Evolutionary conservation across 2,113 vertebrate genomes (phyloP).

Genomic region (Callocephalon fimbriatum): DNA sequence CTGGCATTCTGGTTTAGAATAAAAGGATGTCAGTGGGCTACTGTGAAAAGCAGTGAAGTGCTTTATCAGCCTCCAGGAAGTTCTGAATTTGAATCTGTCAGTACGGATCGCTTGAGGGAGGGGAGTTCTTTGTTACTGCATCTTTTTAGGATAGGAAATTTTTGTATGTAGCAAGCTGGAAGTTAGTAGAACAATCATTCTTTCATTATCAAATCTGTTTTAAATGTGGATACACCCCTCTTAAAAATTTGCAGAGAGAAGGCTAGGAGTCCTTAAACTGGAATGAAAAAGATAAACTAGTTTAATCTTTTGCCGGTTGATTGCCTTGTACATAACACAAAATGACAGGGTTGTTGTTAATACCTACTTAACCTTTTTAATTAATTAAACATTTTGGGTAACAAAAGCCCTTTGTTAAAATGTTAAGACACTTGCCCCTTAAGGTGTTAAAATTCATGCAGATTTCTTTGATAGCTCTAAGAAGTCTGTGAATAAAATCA

Average conservation of each 20-base stretch:
- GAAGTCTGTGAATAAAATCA: background rate
- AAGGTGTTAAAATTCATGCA: conserved; percentile 47
- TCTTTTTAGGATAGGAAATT: background rate
- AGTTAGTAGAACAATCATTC: background rate
- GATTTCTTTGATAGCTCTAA: background rate
- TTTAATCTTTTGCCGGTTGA: background rate
- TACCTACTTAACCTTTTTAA: conserved; percentile 63
- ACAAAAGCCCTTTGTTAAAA: conserved; percentile 49
- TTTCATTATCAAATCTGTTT: background rate
- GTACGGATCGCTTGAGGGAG: background rate
- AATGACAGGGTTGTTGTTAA: conserved; percentile 53
- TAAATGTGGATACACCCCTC: background rate
- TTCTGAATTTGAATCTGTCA: background rate
- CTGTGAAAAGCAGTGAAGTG: background rate
- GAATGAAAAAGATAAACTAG: background rate
- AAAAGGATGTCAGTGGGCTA: background rate
- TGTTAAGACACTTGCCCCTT: conserved; percentile 30
- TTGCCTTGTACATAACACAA: background rate
- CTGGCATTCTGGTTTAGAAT: background rate
- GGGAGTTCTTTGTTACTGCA: background rate
- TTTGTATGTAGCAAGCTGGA: background rate
- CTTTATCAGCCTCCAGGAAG: background rate
- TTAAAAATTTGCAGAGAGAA: background rate
- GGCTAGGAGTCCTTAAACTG: background rate
- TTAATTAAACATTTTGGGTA: conserved; percentile 48